A percentile compares a stretch with the other conserved stretches of the same genome.
Evolutionary conservation across 2,113 vertebrate genomes (phyloP).

Genomic region (Anser brachyrhynchus): DNA sequence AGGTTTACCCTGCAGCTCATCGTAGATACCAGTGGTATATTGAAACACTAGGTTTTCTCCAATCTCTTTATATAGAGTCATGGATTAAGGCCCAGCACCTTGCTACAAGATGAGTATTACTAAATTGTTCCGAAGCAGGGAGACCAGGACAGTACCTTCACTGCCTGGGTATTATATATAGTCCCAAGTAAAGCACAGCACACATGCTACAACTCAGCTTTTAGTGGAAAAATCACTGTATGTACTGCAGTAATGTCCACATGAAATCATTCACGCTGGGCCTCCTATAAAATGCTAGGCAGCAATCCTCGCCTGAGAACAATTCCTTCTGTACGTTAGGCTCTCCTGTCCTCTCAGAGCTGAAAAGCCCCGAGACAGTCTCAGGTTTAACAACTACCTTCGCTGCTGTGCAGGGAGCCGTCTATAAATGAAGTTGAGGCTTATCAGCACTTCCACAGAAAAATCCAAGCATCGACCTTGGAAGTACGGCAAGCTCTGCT

Average conservation of each 20-base stretch:
- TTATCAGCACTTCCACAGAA: not conserved
- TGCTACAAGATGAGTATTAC: not conserved
- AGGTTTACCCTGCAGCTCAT: not conserved
- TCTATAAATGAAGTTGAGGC: fast-evolving
- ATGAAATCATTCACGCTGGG: fast-evolving
- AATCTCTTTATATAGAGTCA: fast-evolving
- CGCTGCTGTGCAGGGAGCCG: not conserved
- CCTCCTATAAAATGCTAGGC: not conserved
- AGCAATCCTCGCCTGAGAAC: not conserved
- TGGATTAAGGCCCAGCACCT: not conserved
- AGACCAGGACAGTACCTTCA: not conserved
- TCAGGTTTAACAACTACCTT: not conserved
- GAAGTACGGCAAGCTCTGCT: not conserved
- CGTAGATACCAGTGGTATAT: fast-evolving
- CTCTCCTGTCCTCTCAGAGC: not conserved
- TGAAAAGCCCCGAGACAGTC: fast-evolving
- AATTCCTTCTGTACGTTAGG: not conserved
- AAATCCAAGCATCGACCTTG: not conserved
- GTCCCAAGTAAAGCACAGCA: not conserved
- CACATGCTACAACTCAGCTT: not conserved
- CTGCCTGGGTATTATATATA: not conserved
- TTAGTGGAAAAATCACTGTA: not conserved
- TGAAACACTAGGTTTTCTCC: not conserved
- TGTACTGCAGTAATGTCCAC: fast-evolving
- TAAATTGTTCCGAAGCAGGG: not conserved